Percentiles rank a stretch among this genome's conserved stretches.
These are phyloP conservation scores for Medauroidea extradentata DNA, from an alignment of 1,140 invertebrate genomes.

Conservation along the genomic window DNA sequence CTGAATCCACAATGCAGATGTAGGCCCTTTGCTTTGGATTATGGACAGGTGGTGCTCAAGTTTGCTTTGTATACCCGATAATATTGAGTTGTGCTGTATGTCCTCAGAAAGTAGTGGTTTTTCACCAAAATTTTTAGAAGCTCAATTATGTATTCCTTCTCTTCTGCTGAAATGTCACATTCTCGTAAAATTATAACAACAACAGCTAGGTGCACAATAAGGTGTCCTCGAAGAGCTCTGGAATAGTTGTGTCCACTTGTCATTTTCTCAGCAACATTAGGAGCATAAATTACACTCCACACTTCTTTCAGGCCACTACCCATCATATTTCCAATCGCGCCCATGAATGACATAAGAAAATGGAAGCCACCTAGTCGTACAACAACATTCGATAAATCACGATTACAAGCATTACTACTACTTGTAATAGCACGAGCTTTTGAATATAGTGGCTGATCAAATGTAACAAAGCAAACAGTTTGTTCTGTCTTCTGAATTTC, in stretches of 20 bases:
- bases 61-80: too few species aligned
- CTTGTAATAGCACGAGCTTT: conserved; percentile 29
- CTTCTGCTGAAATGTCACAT: too few species aligned
- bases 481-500: conserved; percentile 27
- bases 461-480: conserved; percentile 30
- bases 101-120: too few species aligned
- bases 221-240: conserved; percentile 40
- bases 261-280: conserved; percentile 35
- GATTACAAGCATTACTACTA: conserved; percentile 1
- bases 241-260: conserved; percentile 39
- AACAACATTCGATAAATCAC: conserved; percentile 18
- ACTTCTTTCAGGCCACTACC: conserved; percentile 38
- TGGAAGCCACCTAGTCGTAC: conserved; percentile 24
- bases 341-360: conserved; percentile 30
- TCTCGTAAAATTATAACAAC: too few species aligned
- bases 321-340: conserved; percentile 35
- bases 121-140: too few species aligned
- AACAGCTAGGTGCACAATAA: too few species aligned
- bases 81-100: too few species aligned
- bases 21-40: conserved; percentile 33
- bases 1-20: conserved; percentile 42
- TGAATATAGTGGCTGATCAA: conserved; percentile 34
- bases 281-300: conserved; percentile 29
- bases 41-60: neutral
- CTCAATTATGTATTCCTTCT: too few species aligned